These are phyloP conservation scores for Lasius platythorax DNA, from an alignment of 2,888 invertebrate species.

Conservation along the genomic window DNA sequence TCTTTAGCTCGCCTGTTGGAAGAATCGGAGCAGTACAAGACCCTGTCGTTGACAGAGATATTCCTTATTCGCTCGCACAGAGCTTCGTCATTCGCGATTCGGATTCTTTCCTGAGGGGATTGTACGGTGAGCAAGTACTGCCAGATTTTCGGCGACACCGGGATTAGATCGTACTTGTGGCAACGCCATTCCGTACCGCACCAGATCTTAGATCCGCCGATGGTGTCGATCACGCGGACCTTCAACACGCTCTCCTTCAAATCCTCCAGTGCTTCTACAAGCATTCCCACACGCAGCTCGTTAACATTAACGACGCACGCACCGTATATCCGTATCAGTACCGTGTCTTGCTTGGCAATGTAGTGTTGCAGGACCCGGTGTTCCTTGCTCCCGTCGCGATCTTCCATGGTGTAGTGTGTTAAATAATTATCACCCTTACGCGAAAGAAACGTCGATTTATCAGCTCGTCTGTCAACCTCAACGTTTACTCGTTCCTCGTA, in stretches of 20 bases:
- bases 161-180: constrained; percentile 77
- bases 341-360: constrained; percentile 76
- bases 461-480: constrained; percentile 8
- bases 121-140: constrained; percentile 87
- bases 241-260: constrained; percentile 74
- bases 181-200: constrained; percentile 82
- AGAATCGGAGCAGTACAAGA: constrained; percentile 76
- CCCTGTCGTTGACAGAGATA: constrained; percentile 75
- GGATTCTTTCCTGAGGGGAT: constrained; percentile 87
- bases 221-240: constrained; percentile 74
- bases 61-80: constrained; percentile 85
- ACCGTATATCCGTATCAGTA: constrained; percentile 75
- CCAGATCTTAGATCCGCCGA: constrained; percentile 76
- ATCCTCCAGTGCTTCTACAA: constrained; percentile 78
- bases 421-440: constrained; percentile 20
- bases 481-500: not conserved
- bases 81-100: constrained; percentile 85
- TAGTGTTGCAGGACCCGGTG: constrained; percentile 69
- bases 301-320: constrained; percentile 76
- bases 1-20: constrained; percentile 60
- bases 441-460: not conserved
- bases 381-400: constrained; percentile 59
- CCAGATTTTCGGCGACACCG: constrained; percentile 85
- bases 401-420: constrained; percentile 56
- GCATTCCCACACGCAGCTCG: constrained; percentile 76